These are phyloP conservation scores for Lomographa bimaculata DNA, from an alignment of 2,888 invertebrate species.

Conservation along the genomic window DNA sequence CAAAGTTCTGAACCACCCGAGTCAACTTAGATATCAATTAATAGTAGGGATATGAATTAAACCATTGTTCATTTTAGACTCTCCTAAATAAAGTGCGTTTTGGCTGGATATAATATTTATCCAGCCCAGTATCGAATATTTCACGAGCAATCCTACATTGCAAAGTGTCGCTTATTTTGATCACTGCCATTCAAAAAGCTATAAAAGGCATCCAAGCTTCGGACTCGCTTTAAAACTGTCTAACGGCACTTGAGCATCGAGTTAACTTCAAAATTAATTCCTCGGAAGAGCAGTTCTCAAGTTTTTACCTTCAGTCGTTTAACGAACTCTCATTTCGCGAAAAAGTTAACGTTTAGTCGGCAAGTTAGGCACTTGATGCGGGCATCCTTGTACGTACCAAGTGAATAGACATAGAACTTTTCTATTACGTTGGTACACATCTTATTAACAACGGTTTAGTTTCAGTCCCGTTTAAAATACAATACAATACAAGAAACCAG, in stretches of 20 bases:
- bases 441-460: too few relatives aligned
- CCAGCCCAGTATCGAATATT: too few relatives aligned
- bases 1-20: too few relatives aligned
- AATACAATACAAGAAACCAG: too few relatives aligned
- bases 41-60: too few relatives aligned
- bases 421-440: too few relatives aligned
- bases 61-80: too few relatives aligned
- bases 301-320: conserved; percentile 25
- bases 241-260: conserved; percentile 32
- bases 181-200: conserved; percentile 33
- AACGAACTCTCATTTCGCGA: conserved; percentile 38
- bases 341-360: conserved; percentile 30
- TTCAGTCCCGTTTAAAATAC: too few relatives aligned
- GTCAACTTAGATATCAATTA: too few relatives aligned
- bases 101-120: too few relatives aligned
- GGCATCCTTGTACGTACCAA: conserved; percentile 5
- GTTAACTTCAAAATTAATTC: conserved; percentile 45
- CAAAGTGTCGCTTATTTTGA: not conserved
- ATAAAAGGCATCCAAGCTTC: conserved; percentile 34
- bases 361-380: conserved; percentile 11
- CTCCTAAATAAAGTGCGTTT: too few relatives aligned
- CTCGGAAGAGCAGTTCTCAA: conserved; percentile 44
- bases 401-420: not conserved
- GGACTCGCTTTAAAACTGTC: conserved; percentile 31
- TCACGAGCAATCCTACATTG: too few relatives aligned